Percentiles rank a stretch among this genome's conserved stretches.
These are phyloP conservation scores for Karalla daura DNA, from an alignment of 2,797 vertebrate species.

Conservation along the genomic window DNA sequence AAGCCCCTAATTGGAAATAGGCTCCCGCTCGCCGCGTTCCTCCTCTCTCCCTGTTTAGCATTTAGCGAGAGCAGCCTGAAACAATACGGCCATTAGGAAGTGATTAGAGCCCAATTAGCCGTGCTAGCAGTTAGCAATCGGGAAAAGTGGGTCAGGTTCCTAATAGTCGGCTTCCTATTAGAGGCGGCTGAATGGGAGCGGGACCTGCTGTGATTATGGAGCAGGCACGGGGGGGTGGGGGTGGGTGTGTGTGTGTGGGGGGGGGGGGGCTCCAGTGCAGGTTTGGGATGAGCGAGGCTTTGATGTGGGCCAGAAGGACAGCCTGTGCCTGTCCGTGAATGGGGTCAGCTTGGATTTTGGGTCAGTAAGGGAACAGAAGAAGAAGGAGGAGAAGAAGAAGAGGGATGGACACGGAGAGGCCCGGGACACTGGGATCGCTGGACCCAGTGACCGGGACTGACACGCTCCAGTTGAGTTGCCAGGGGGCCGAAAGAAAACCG, in stretches of 20 bases:
- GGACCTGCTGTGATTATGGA: constrained; percentile 55
- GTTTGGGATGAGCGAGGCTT: constrained; percentile 59
- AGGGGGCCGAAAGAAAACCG: constrained; percentile 13
- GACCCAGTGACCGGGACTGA: constrained; percentile 47
- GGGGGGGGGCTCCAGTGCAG: constrained; percentile 40
- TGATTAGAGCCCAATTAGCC: constrained; percentile 85
- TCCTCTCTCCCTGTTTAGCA: constrained; percentile 59
- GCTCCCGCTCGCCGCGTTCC: constrained; percentile 22
- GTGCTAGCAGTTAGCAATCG: constrained; percentile 72
- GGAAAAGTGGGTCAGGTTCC: constrained; percentile 83
- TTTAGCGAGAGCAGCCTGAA: constrained; percentile 73
- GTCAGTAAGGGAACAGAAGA: constrained; percentile 41
- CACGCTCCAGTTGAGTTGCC: constrained; percentile 57
- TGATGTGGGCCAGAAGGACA: constrained; percentile 53
- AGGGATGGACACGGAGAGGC: constrained; percentile 32
- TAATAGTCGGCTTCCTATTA: constrained; percentile 78
- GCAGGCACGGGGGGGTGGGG: constrained; percentile 35
- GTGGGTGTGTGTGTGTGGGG: too few species aligned
- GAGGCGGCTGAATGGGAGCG: constrained; percentile 58
- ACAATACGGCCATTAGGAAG: constrained; percentile 83
- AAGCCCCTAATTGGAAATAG: constrained; percentile 64
- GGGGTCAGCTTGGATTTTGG: constrained; percentile 46
- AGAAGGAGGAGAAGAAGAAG: constrained; percentile 30
- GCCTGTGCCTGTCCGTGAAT: constrained; percentile 44
- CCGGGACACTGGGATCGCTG: constrained; percentile 46